Evolutionary conservation across 2,797 vertebrate genomes (phyloP), one percentile per base, ranked within the genome.

Genomic region (Neopelma chrysocephalum): DNA sequence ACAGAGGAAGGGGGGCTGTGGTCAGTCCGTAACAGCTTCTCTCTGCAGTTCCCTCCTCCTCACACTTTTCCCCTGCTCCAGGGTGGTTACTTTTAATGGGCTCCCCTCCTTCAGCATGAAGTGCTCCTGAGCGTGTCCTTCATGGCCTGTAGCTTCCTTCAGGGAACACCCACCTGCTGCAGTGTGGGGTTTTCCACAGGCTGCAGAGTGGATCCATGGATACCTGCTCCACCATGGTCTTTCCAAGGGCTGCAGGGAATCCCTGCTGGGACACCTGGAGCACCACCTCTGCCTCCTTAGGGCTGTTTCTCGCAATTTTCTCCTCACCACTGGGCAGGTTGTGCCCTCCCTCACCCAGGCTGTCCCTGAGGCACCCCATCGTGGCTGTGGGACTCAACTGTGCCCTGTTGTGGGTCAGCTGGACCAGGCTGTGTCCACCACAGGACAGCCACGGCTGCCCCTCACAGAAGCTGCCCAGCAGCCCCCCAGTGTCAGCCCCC

Each of bases 381-480:
- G 7, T 25, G 56, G n/a, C n/a, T 58, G n/a, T 34, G n/a, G n/a
- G 56, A 10, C 56, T 58, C n/a, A 16, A 10, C n/a, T 34, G 15
- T 29, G 58, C 36, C 58, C 58, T 29, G 58, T 7, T 27, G 26
- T 29, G 58, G 6, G 26, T 61, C 26, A 38, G 57, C 16, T 56
- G 61, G 77, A 54, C 34, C 20, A 1, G 1, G 5, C 31, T 38
- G 26, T 69, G 53, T 2, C 47, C 0, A 0, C 31, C 31, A 4
- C 0, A 0, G 42, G 36, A 15, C 61, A 48, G 31, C 22, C 61
- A 22, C 3, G 0, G 12, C 34, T 3, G 4, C 18, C 17, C 36
- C 19, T 29, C 45, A 36, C 6, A 36, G 26, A 45, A 54, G 5
- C 1, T 4, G 21, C 26, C 15, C 15, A 14, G 50, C 23, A 45